Conservation (phyloP, 2,888 invertebrate genomes). For the Spisula subtruncata region DNA sequence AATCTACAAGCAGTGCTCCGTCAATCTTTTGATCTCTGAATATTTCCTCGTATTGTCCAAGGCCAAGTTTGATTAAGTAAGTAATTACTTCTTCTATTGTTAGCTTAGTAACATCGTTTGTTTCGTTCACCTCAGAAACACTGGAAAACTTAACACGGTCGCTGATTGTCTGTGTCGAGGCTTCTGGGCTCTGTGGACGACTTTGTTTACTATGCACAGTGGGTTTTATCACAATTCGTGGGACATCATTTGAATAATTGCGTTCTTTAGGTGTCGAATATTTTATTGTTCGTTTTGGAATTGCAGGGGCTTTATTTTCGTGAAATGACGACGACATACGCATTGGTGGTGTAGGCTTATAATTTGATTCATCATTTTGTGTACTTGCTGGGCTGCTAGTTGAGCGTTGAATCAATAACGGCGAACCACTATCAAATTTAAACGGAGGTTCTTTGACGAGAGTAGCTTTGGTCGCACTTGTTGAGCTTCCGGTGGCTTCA, state of each 20-base stretch:
- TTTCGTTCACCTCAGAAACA: slow-evolving; percentile 10
- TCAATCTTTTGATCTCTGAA: slow-evolving; percentile 71
- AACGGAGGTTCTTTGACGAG: neutral
- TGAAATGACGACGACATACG: neutral
- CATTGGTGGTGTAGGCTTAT: slow-evolving; percentile 21
- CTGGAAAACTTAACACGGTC: neutral
- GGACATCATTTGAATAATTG: slow-evolving; percentile 25
- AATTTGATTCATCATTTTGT: neutral
- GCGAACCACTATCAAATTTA: neutral
- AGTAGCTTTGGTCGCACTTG: neutral
- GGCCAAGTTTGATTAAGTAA: slow-evolving; percentile 67
- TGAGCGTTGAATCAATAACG: neutral
- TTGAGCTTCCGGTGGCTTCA: slow-evolving; percentile 30
- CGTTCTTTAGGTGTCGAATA: neutral
- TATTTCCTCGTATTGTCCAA: slow-evolving; percentile 66
- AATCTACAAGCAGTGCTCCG: slow-evolving; percentile 63
- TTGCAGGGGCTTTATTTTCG: neutral
- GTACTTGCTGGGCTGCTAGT: neutral
- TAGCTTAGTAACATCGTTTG: slow-evolving; percentile 61
- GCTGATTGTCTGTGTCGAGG: neutral
- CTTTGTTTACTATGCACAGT: neutral
- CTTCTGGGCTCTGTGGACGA: neutral
- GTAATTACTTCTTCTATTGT: slow-evolving; percentile 67
- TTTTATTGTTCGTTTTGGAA: slow-evolving; percentile 12
- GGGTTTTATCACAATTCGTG: neutral